Evolutionary conservation across 1,140 invertebrate species (phyloP), one percentile per base, ranked within the genome.

Genomic region (Artemia franciscana): DNA sequence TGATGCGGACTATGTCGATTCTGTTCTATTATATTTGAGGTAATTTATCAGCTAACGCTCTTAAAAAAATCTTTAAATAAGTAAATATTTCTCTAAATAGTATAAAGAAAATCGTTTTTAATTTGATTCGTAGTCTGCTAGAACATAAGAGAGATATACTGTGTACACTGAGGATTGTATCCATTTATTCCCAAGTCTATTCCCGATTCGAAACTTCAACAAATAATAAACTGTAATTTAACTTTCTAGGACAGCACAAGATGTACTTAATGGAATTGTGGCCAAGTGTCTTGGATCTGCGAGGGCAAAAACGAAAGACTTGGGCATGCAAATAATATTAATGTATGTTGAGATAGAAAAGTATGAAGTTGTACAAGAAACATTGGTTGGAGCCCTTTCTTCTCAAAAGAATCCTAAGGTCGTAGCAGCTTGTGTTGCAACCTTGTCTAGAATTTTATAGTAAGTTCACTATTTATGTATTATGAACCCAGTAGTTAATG

Each of bases 281-380:
- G 77, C 82, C 39, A 98, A 97, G 77, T 94, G 91, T 73, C 82
- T 96, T 62, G 88, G 86, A 56, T 87, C 90, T 0, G 84, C 88
- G 12, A 91, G 85, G 76, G 80, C 84, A 1, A 93, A 90, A 73
- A 95, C 89, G 3, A 92, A 88, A 73, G 91, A 97, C 65, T 76
- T 92, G 15, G 86, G 88, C 5, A 76, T 85, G 51, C 90, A 94
- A 72, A 82, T 97, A 62, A 81, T 83, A 2, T 76, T 97, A 57
- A 90, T 94, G 86, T 95, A 86, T 70, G 81, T 96, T 67, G 92
- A 98, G 77, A 91, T 94, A 67, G 93, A 98, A 70, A 95, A 94
- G 73, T 84, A 89, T 65, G 92, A 97, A 67, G 72, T 81, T 39
- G 88, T 92, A 0, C 76, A 87, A 71, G 92, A 97, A 69, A 91